Evolutionary conservation across 1,140 invertebrate genomes (phyloP), one percentile per base, ranked within the genome.

Genomic region (Drosophila obscura): DNA sequence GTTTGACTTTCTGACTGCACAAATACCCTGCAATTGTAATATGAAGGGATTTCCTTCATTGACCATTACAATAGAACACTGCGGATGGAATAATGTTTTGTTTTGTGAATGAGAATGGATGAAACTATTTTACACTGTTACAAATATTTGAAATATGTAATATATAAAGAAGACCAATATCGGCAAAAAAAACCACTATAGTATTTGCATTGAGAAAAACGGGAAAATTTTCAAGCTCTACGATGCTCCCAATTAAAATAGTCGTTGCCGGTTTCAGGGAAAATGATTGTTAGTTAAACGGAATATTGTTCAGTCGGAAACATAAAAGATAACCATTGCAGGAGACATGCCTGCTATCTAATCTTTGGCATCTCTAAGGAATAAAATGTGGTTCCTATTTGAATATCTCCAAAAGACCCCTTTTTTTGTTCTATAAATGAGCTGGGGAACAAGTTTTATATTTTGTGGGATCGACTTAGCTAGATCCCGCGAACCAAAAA

Each of bases 391-490:
- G 3, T 2, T 24, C 35, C 5, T 8, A 68, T 69, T 69, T 69
- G 45, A 35, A 58, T 68, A 43, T 50, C 24, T n/a, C 19, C 11
- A 19, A 69, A 64, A 26, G 44, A 22, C 28, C 45, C 45, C 22
- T 44, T 64, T 55, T 51, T 39, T 39, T 28, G 35, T 39, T 8
- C 22, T 1, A 35, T 45, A 73, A 64, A 44, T 57, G 39, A 43
- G 65, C 71, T 58, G 43, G 53, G 62, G 62, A n/a, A 74, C 71
- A 74, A 65, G 43, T 53, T 74, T 53, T 53, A 31, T 24, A 48
- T 74, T 24, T 48, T 63, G 31, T 43, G 19, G 15, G 7, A 44
- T 28, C 43, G 19, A 3, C 5, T 41, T 16, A 24, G 44, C 44
- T 39, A 39, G 35, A 39, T 39, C 35, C 11, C 66, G 19, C 56